These are phyloP conservation scores for Cranoglanis bouderius DNA, from an alignment of 2,113 vertebrate genomes.

Conservation along the genomic window DNA sequence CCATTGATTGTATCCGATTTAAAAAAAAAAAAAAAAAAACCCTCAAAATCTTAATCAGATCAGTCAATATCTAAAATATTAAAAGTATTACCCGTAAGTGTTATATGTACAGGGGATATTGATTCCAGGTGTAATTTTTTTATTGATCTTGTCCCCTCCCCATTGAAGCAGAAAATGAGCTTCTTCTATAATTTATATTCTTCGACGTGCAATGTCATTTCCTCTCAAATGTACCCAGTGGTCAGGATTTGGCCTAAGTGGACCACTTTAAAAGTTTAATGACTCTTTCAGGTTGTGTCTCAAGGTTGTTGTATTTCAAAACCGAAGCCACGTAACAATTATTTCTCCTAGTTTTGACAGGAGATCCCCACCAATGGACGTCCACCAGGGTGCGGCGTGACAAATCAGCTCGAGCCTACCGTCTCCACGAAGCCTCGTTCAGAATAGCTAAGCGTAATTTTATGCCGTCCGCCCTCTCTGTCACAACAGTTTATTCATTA, in stretches of 20 bases:
- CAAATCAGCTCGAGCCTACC: background rate
- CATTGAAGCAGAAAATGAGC: background rate
- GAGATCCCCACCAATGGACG: background rate
- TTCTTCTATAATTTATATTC: slow-evolving; percentile 35
- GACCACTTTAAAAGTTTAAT: slow-evolving; percentile 28
- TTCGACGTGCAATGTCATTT: slow-evolving; percentile 23
- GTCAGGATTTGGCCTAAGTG: slow-evolving; percentile 28
- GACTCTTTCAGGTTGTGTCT: slow-evolving; percentile 26
- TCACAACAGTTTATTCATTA: slow-evolving; percentile 52
- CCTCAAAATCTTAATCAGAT: background rate
- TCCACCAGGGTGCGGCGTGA: background rate
- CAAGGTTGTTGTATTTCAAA: slow-evolving; percentile 40
- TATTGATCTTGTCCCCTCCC: background rate
- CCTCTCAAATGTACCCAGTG: slow-evolving; percentile 8
- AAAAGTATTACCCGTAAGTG: background rate
- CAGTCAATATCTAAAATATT: slow-evolving; percentile 4
- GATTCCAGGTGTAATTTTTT: slow-evolving; percentile 25
- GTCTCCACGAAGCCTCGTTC: slow-evolving; percentile 8
- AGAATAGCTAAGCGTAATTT: slow-evolving; percentile 41
- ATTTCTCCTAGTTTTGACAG: background rate
- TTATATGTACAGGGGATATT: slow-evolving; percentile 11
- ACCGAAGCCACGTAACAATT: background rate
- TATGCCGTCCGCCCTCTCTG: slow-evolving; percentile 32
- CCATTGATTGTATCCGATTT: no score
- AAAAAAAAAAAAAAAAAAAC: no score